These are phyloP conservation scores for Itoplectis maculator DNA, from an alignment of 2,888 invertebrate species.

Conservation along the genomic window DNA sequence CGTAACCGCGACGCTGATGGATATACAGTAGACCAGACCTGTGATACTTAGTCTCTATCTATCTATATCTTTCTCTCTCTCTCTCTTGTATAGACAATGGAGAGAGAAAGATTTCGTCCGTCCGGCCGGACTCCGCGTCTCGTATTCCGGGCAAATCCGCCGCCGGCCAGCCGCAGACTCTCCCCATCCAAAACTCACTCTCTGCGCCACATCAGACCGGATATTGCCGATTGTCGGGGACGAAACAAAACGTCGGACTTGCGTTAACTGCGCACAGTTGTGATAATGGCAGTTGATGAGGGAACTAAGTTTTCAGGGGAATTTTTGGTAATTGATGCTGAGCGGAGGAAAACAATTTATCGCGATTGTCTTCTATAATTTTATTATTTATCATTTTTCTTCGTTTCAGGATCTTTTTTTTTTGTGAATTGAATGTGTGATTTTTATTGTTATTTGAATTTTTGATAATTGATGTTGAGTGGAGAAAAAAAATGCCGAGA, in stretches of 20 bases:
- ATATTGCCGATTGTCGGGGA: constrained; percentile 57
- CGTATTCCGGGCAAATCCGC: constrained; percentile 35
- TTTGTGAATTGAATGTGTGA: too few relatives aligned
- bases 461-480: not conserved
- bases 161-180: constrained; percentile 25
- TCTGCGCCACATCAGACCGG: constrained; percentile 44
- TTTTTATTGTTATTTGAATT: too few relatives aligned
- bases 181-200: constrained; percentile 33
- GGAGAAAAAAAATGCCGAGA: too few relatives aligned
- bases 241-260: constrained; percentile 3
- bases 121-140: not conserved
- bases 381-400: too few relatives aligned
- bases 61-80: constrained; percentile 29
- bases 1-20: constrained; percentile 54
- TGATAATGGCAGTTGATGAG: too few relatives aligned
- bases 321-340: too few relatives aligned
- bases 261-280: not conserved
- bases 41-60: constrained; percentile 3
- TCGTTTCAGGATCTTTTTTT: too few relatives aligned
- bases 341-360: too few relatives aligned
- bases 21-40: constrained; percentile 9
- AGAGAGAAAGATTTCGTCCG: too few relatives aligned
- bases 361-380: too few relatives aligned
- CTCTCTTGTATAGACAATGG: too few relatives aligned
- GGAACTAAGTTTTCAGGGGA: too few relatives aligned